Evolutionary conservation across 2,113 vertebrate species (phyloP).

Genomic region (Apaloderma vittatum): DNA sequence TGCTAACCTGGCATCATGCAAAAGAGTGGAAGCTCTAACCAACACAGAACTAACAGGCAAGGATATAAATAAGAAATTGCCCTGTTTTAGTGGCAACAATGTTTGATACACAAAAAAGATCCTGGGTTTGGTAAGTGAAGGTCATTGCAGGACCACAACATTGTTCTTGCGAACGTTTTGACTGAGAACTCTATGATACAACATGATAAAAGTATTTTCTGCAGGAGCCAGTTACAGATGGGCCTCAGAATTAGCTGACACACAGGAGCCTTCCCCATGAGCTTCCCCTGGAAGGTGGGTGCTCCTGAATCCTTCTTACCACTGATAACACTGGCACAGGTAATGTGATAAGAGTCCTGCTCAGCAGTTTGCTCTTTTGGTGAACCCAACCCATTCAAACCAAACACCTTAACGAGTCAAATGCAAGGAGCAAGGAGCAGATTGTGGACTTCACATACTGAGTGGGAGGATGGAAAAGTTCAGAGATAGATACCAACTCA

Average conservation of each 20-base stretch:
- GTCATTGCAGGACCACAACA: neutral
- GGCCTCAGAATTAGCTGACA: neutral
- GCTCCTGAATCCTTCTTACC: neutral
- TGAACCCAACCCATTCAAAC: neutral
- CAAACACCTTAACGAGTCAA: conserved; percentile 14
- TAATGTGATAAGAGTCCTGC: neutral
- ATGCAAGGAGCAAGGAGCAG: neutral
- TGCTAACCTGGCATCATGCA: conserved; percentile 46
- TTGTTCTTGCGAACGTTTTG: neutral
- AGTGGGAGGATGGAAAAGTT: neutral
- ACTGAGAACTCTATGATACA: neutral
- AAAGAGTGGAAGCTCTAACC: neutral
- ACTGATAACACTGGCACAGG: rapidly evolving
- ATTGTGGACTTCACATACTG: neutral
- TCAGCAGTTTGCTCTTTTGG: neutral
- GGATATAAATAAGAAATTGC: neutral
- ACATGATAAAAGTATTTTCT: neutral
- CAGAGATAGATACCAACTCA: neutral
- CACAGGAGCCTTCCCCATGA: neutral
- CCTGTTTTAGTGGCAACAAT: rapidly evolving
- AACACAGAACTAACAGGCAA: neutral
- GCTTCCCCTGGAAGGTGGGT: neutral
- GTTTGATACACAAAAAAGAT: neutral
- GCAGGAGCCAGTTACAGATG: neutral
- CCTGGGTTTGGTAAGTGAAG: neutral